phyloP scores from a whole-genome alignment of 2,888 invertebrate species.

The Calliopum simillimum region DNA sequence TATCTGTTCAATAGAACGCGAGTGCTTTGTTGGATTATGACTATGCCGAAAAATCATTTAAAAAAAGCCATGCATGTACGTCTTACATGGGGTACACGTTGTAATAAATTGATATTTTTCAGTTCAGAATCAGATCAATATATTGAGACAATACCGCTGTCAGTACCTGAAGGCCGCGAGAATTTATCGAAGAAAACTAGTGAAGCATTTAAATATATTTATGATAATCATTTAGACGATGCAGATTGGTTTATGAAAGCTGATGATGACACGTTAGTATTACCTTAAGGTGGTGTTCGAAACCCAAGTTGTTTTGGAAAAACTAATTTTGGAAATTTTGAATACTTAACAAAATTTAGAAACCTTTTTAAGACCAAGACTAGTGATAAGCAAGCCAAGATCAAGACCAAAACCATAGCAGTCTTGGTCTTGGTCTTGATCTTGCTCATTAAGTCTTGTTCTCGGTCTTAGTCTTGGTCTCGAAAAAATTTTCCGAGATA shows the following conservation, averaged over 20 bases:
- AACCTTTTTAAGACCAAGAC: no score
- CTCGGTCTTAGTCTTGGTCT: no score
- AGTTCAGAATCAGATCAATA: slow-evolving; percentile 79
- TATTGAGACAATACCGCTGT: slow-evolving; percentile 81
- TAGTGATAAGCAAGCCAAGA: no score
- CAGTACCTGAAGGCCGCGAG: slow-evolving; percentile 87
- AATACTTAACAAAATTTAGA: no score
- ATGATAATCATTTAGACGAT: slow-evolving; percentile 83
- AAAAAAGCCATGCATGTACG: slow-evolving; percentile 90
- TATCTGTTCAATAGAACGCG: slow-evolving; percentile 74
- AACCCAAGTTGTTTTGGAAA: no score
- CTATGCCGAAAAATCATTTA: slow-evolving; percentile 88
- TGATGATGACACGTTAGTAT: slow-evolving; percentile 96
- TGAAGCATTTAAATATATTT: slow-evolving; percentile 88
- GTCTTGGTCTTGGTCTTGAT: no score
- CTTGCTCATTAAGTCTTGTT: no score
- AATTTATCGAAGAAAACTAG: slow-evolving; percentile 96
- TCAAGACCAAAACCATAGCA: no score
- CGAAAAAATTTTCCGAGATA: no score
- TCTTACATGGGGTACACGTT: slow-evolving; percentile 93
- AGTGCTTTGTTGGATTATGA: slow-evolving; percentile 97
- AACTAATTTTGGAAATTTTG: no score
- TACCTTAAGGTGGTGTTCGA: background rate
- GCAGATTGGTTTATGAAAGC: slow-evolving; percentile 99
- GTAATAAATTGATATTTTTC: slow-evolving; percentile 89